Conservation (phyloP, 2,113 vertebrate genomes). For the Nyctibius bracteatus region DNA sequence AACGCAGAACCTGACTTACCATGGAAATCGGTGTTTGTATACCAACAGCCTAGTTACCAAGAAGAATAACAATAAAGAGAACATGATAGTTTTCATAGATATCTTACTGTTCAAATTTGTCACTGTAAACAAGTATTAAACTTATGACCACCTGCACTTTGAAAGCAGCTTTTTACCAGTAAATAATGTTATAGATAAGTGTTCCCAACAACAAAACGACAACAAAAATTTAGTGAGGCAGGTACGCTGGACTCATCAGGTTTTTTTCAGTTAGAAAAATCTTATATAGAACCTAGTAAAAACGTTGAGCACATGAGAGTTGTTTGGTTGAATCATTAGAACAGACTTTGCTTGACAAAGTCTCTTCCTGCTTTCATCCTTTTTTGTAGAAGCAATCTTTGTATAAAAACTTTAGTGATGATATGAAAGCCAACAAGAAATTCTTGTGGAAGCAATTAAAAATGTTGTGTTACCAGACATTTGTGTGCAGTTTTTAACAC, state of each 20-base stretch:
- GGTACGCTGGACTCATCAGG: background rate
- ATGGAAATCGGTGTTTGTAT: constrained; percentile 26
- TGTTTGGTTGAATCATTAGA: background rate
- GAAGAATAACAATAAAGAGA: background rate
- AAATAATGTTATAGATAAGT: background rate
- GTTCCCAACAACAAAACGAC: background rate
- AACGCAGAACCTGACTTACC: constrained; percentile 6
- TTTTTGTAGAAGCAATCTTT: background rate
- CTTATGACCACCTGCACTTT: background rate
- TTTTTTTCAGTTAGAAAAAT: background rate
- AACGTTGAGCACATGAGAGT: fast-evolving
- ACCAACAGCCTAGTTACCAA: background rate
- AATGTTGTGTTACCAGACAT: background rate
- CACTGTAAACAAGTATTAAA: background rate
- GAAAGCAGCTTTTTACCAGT: background rate
- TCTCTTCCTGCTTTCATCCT: background rate
- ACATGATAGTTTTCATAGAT: background rate
- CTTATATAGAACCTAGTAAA: background rate
- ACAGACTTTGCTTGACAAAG: background rate
- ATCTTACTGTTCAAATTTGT: background rate
- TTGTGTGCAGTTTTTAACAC: background rate
- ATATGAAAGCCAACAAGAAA: background rate
- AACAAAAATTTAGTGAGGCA: background rate
- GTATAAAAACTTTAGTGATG: background rate
- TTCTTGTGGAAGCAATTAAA: background rate